phyloP scores from a whole-genome alignment of 2,113 vertebrate genomes.

The Cyprichromis sp. region DNA sequence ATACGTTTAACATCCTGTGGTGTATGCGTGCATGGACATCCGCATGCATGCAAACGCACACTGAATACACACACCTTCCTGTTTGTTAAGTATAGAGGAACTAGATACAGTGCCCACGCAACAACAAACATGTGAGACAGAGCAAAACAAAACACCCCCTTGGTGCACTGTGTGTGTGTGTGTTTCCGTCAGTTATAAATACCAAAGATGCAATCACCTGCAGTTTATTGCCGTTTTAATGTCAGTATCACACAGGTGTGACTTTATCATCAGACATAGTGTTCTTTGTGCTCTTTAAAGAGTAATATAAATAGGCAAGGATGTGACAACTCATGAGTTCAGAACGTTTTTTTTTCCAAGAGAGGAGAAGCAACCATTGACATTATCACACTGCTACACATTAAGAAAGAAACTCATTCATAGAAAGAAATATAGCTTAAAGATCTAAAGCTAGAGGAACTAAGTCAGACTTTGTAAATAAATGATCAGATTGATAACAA shows the following conservation, averaged over 20 bases:
- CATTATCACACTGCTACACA: background rate
- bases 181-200: conserved; percentile 5
- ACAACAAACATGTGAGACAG: conserved; percentile 19
- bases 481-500: background rate
- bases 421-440: background rate
- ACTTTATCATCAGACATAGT: background rate
- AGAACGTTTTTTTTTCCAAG: background rate
- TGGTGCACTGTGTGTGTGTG: background rate
- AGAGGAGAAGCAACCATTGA: background rate
- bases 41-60: background rate
- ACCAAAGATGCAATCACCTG: background rate
- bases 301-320: background rate
- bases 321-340: background rate
- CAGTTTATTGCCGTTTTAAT: background rate
- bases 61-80: conserved; percentile 4
- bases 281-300: background rate
- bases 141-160: background rate
- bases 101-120: conserved; percentile 2
- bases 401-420: background rate
- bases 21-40: background rate
- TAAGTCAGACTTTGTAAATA: background rate
- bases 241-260: background rate
- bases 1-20: conserved; percentile 34
- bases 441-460: background rate
- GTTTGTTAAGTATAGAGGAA: conserved; percentile 45